Conservation (phyloP, 2,113 vertebrate genomes). For the Rhinopomastus cyanomelas region DNA sequence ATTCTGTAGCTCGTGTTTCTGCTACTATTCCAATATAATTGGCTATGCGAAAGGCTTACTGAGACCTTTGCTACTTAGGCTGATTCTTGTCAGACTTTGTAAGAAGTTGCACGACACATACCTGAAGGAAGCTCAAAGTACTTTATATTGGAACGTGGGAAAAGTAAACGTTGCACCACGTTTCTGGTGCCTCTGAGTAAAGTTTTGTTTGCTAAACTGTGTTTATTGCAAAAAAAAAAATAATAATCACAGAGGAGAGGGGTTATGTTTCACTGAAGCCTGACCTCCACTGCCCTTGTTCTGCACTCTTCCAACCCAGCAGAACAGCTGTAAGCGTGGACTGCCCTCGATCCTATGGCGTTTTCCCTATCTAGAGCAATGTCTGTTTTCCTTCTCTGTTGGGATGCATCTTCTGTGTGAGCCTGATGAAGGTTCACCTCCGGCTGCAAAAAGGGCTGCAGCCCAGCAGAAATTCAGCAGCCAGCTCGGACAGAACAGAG, state of each 20-base stretch:
- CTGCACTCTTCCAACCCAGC: background rate
- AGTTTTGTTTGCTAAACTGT: background rate
- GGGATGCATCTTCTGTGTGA: background rate
- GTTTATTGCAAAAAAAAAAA: conserved; percentile 6
- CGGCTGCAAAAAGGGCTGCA: background rate
- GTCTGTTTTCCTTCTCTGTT: background rate
- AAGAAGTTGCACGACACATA: background rate
- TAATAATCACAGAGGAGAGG: too few relatives aligned
- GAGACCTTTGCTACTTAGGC: background rate
- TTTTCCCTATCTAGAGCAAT: conserved; percentile 6
- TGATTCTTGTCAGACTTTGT: background rate
- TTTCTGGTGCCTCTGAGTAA: background rate
- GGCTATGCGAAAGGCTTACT: background rate
- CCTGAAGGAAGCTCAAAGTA: background rate
- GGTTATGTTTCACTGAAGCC: background rate
- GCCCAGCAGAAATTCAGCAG: background rate
- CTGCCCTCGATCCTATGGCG: background rate
- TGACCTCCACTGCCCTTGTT: background rate
- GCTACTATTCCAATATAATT: background rate
- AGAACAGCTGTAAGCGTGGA: conserved; percentile 5
- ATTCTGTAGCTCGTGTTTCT: background rate
- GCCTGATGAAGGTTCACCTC: background rate
- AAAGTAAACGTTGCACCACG: background rate
- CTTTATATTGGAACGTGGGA: background rate
- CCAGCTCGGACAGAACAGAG: background rate